Percentiles rank a stretch among this genome's conserved stretches.
These are phyloP conservation scores for Charina bottae DNA, from an alignment of 2,113 vertebrate genomes.

Conservation along the genomic window DNA sequence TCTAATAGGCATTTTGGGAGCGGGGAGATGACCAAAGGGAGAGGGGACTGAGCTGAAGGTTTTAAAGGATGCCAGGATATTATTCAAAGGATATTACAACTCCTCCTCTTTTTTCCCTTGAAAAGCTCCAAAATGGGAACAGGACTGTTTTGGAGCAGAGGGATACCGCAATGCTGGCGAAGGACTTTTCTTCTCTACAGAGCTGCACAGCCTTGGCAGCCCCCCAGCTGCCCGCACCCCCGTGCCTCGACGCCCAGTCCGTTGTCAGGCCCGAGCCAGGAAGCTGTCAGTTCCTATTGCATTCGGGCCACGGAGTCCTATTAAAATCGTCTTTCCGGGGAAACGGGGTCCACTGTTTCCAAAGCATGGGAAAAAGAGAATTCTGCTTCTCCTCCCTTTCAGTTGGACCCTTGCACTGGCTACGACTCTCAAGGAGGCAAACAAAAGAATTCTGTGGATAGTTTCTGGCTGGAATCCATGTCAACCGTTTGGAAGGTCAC, in stretches of 20 bases:
- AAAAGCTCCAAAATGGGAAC: conserved; percentile 2
- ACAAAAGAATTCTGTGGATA: conserved; percentile 99
- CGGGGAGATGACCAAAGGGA: neutral
- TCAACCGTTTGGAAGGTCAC: conserved; percentile 97
- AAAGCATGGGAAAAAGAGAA: conserved; percentile 91
- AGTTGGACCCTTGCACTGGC: conserved; percentile 91
- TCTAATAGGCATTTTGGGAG: neutral
- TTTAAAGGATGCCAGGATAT: neutral
- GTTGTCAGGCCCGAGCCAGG: conserved; percentile 93
- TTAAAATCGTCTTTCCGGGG: conserved; percentile 87
- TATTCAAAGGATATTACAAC: neutral
- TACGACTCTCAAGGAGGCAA: conserved; percentile 94
- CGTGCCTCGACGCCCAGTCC: conserved; percentile 83
- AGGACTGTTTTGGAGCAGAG: conserved; percentile 11
- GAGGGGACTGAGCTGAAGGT: neutral
- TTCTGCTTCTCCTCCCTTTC: conserved; percentile 90
- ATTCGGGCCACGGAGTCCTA: conserved; percentile 85
- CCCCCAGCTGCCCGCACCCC: conserved; percentile 78
- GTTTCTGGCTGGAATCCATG: conserved; percentile 97
- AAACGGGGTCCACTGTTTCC: conserved; percentile 91
- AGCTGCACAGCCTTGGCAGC: conserved; percentile 70
- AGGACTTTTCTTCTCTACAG: conserved; percentile 65
- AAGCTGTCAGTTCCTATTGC: conserved; percentile 98
- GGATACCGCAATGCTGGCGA: conserved; percentile 45
- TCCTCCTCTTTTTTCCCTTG: neutral